Evolutionary conservation across 2,888 invertebrate genomes (phyloP).

Genomic region (Villa cingulata): DNA sequence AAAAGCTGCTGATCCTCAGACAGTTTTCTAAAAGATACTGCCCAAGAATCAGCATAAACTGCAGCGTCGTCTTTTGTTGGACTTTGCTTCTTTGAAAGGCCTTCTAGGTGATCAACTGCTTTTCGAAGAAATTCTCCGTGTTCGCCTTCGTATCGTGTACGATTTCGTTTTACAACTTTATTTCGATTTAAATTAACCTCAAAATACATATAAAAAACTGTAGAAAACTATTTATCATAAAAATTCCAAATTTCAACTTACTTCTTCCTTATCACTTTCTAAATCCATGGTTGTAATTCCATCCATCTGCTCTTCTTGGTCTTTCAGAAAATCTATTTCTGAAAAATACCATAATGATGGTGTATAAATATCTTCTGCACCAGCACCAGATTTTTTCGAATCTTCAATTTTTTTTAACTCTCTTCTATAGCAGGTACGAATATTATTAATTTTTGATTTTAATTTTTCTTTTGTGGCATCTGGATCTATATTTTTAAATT

Average conservation of each 20-base stretch:
- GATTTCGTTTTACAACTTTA: too few relatives aligned
- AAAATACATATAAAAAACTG: too few relatives aligned
- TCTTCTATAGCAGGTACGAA: background rate
- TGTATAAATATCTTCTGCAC: background rate
- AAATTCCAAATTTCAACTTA: too few relatives aligned
- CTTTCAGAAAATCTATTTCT: background rate
- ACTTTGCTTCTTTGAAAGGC: background rate
- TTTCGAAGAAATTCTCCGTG: background rate
- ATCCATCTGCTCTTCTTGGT: background rate
- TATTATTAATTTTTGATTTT: background rate
- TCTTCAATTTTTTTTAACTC: background rate
- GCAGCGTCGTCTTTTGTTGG: background rate
- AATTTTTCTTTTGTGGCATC: slow-evolving; percentile 11
- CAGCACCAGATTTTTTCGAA: background rate
- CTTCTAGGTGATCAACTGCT: background rate
- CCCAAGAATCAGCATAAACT: background rate
- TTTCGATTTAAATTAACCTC: too few relatives aligned
- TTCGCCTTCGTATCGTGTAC: background rate
- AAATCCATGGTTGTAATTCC: too few relatives aligned
- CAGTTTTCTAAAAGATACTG: background rate
- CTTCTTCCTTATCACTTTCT: too few relatives aligned
- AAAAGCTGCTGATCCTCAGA: background rate
- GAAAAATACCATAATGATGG: background rate
- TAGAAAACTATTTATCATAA: too few relatives aligned
- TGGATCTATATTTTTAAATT: slow-evolving; percentile 11